Conservation (phyloP, 2,113 vertebrate species). For the Ivindomyrus marchei region DNA sequence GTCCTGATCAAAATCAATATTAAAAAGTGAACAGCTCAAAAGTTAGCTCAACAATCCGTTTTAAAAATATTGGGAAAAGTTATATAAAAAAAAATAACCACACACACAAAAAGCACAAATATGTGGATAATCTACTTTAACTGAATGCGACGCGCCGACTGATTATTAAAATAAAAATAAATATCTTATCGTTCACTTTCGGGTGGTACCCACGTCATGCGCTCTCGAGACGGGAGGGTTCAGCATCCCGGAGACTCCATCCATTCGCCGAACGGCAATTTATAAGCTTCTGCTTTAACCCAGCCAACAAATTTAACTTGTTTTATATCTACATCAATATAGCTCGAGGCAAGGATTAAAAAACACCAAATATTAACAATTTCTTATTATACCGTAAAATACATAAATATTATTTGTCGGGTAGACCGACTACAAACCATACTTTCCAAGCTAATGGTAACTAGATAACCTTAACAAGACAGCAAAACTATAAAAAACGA, state of each 20-base stretch:
- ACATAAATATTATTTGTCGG: background rate
- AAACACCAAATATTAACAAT: background rate
- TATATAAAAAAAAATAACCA: background rate
- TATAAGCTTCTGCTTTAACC: background rate
- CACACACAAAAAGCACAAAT: background rate
- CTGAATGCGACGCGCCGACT: background rate
- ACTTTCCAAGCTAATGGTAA: background rate
- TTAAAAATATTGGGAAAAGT: background rate
- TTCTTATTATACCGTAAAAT: background rate
- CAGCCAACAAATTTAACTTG: background rate
- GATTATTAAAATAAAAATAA: background rate
- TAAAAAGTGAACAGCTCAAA: background rate
- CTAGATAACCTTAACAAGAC: background rate
- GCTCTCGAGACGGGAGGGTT: background rate
- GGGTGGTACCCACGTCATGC: background rate
- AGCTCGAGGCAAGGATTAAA: background rate
- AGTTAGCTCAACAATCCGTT: background rate
- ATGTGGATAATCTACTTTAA: background rate
- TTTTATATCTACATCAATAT: background rate
- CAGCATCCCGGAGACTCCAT: background rate
- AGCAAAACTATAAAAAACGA: background rate
- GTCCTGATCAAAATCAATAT: background rate
- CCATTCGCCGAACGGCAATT: background rate
- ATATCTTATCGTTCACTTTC: background rate
- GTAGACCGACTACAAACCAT: background rate